Base-by-base conservation (phyloP, 1,140 invertebrate species). In the Microplitis mediator region DNA sequence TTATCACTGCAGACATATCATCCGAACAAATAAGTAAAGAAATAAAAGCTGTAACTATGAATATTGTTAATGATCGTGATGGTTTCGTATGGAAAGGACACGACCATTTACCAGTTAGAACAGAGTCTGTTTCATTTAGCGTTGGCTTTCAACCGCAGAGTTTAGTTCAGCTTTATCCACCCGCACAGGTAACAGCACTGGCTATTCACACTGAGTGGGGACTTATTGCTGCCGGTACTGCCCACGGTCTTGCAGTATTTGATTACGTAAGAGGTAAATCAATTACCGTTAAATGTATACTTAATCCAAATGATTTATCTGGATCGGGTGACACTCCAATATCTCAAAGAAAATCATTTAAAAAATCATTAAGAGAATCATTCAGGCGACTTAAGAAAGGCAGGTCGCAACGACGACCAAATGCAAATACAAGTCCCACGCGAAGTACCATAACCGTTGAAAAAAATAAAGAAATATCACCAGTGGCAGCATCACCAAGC, bases 71-170 rank as follows among this genome's bases (percentile, higher is more conserved):
- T 66, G 96, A 97, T 81, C 90, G 95, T 14, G 97, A 98, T 84
- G 94, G 93, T 11, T 99, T 99, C 87, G 93, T 97, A 0, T 99
- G 98, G 98, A 99, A 99, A 87, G 97, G 97, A n/a, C 97, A 99
- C 85, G 94, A 95, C 79, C 92, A 95, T 72, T 87, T 99, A 32
- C 89, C 88, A 2, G 85, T 91, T 0, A 88, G 90, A 51, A 84
- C 88, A 4, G 79, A 79, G 36, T 82, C 80, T 74, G 87, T 86
- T 71, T 87, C 88, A n/a, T 90, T 93, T 52, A 84, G 88, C 2
- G 84, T 91, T 16, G 94, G 92, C 39, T 95, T 93, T 77, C 93
- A 97, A 88, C 93, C 95, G 0, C 90, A 89, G 3, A 91, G 91
- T 31, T 88, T 98, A 13, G 86, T 97, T 23, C 97, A 99, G 88